These are phyloP conservation scores for Triplophysa siluroides DNA, from an alignment of 2,113 vertebrate genomes.

Conservation along the genomic window DNA sequence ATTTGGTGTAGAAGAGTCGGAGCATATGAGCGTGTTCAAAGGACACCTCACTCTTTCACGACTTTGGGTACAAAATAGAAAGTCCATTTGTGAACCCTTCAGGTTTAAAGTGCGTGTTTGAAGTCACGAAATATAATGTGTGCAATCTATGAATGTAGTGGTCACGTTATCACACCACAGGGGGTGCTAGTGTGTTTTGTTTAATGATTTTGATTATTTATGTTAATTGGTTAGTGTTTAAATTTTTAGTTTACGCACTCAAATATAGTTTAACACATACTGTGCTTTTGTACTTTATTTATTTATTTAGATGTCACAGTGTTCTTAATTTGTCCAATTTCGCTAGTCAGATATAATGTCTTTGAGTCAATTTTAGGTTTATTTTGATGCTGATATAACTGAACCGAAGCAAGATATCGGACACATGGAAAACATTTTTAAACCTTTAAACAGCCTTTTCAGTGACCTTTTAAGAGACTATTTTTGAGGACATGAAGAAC, in stretches of 20 bases:
- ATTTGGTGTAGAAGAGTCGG: not conserved
- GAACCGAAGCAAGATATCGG: not conserved
- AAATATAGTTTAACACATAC: no score
- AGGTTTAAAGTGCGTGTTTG: slow-evolving; percentile 16
- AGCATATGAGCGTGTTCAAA: slow-evolving; percentile 16
- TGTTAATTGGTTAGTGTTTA: not conserved
- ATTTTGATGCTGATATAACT: not conserved
- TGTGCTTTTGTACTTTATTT: no score
- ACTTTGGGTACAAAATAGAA: not conserved
- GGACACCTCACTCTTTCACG: not conserved
- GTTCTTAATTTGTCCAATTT: not conserved
- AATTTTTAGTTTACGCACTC: not conserved
- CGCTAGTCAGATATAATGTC: not conserved
- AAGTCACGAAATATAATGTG: not conserved
- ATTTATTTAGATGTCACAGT: not conserved
- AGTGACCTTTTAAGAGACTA: slow-evolving; percentile 6
- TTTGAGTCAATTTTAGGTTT: not conserved
- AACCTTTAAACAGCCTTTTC: not conserved
- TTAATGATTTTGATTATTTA: not conserved
- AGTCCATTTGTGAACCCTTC: slow-evolving; percentile 22
- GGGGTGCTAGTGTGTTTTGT: not conserved
- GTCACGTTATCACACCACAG: not conserved
- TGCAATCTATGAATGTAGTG: not conserved
- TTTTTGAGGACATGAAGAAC: slow-evolving; percentile 1
- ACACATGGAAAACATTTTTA: not conserved